A percentile compares a stretch with the other conserved stretches of the same genome.
These are phyloP conservation scores for Limnephilus rhombicus DNA, from an alignment of 2,888 invertebrate genomes.

Conservation along the genomic window DNA sequence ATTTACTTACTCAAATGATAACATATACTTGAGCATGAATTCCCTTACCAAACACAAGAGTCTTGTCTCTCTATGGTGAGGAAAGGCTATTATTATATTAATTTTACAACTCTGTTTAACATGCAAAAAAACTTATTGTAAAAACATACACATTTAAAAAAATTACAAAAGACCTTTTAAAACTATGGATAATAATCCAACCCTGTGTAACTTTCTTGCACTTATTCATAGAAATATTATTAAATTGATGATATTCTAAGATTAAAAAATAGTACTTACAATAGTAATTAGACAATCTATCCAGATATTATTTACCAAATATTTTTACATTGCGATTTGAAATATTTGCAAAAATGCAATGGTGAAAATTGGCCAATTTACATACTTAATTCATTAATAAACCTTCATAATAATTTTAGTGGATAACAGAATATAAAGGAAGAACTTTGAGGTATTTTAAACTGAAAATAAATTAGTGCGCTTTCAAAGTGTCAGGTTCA, in stretches of 20 bases:
- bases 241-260: background rate
- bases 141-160: too few relatives aligned
- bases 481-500: too few relatives aligned
- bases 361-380: background rate
- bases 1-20: too few relatives aligned
- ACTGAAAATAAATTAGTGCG: too few relatives aligned
- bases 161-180: background rate
- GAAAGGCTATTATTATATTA: too few relatives aligned
- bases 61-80: too few relatives aligned
- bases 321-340: background rate
- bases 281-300: too few relatives aligned
- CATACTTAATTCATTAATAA: background rate
- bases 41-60: too few relatives aligned
- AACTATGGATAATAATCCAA: background rate
- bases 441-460: background rate
- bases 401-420: background rate
- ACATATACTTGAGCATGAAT: too few relatives aligned
- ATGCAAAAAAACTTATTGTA: too few relatives aligned
- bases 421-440: background rate
- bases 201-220: background rate
- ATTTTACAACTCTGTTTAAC: too few relatives aligned
- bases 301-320: too few relatives aligned
- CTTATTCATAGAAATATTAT: background rate
- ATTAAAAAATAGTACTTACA: background rate
- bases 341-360: background rate